These are phyloP conservation scores for Empis stercorea DNA, from an alignment of 2,888 invertebrate genomes.

Conservation along the genomic window DNA sequence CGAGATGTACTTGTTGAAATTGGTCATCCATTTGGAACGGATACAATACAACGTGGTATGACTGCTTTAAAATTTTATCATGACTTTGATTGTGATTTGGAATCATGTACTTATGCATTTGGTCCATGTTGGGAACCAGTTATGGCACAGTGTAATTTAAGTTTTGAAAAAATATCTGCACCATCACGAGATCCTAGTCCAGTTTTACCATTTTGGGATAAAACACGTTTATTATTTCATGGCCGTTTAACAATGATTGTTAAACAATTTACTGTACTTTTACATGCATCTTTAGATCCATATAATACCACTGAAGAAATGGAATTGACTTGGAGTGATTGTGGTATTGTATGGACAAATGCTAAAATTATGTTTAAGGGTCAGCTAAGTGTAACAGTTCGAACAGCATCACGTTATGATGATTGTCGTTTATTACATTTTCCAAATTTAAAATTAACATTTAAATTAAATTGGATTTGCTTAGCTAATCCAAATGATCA, in stretches of 20 bases:
- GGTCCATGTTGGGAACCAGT: slow-evolving; percentile 99
- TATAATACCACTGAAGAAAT: slow-evolving; percentile 99
- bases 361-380: slow-evolving; percentile 85
- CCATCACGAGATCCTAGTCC: slow-evolving; percentile 88
- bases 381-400: slow-evolving; percentile 78
- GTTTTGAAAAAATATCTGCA: slow-evolving; percentile 75
- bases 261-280: slow-evolving; percentile 73
- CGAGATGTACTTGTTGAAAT: slow-evolving; percentile 46
- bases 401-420: slow-evolving; percentile 98
- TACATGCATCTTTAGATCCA: slow-evolving; percentile 94
- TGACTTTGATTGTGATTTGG: slow-evolving; percentile 89
- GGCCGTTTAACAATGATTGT: slow-evolving; percentile 83
- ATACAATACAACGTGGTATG: slow-evolving; percentile 80
- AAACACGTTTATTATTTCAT: slow-evolving; percentile 80
- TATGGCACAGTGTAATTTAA: slow-evolving; percentile 40
- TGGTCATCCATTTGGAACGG: slow-evolving; percentile 72
- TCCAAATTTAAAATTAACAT: slow-evolving; percentile 72
- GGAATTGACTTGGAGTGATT: slow-evolving; percentile 91
- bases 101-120: slow-evolving; percentile 83
- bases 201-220: slow-evolving; percentile 95
- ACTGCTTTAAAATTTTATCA: slow-evolving; percentile 94
- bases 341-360: slow-evolving; percentile 93
- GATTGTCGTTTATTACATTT: slow-evolving; percentile 88
- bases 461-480: slow-evolving; percentile 83
- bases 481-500: slow-evolving; percentile 91